phyloP scores from a whole-genome alignment of 2,888 invertebrate species.

The Mythimna pallens region DNA sequence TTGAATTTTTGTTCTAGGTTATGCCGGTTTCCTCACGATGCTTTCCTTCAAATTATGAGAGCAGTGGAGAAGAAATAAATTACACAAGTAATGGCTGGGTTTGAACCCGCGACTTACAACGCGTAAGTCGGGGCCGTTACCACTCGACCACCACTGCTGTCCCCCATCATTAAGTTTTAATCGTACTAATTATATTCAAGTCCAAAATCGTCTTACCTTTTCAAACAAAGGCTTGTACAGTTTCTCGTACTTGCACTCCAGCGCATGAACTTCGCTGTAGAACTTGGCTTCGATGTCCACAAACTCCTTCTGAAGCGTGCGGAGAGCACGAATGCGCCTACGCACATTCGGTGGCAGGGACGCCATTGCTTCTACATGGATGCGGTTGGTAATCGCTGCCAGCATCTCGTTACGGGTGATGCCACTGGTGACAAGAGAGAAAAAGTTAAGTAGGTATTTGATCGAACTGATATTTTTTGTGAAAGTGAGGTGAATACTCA shows the following conservation, averaged over 20 bases:
- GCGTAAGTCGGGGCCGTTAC: no score
- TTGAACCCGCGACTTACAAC: no score
- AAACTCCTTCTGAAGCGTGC: slow-evolving; percentile 96
- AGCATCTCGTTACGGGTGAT: slow-evolving; percentile 90
- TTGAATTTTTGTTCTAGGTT: no score
- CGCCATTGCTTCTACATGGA: slow-evolving; percentile 91
- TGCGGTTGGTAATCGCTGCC: slow-evolving; percentile 90
- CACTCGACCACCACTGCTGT: no score
- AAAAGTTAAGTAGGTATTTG: not conserved
- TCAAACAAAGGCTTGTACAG: slow-evolving; percentile 95
- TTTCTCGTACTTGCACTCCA: slow-evolving; percentile 97
- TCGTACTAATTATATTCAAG: not conserved
- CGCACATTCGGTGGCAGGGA: slow-evolving; percentile 94
- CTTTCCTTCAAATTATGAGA: no score
- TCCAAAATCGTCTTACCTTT: slow-evolving; percentile 89
- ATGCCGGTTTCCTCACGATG: no score
- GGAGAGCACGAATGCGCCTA: slow-evolving; percentile 95
- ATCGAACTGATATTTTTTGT: not conserved
- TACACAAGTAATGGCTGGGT: no score
- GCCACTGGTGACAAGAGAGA: slow-evolving; percentile 71
- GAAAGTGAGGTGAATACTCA: slow-evolving; percentile 68
- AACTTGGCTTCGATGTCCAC: slow-evolving; percentile 97
- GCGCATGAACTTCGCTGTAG: slow-evolving; percentile 97
- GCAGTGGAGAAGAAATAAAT: no score
- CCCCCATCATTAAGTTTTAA: not conserved